phyloP scores from a whole-genome alignment of 2,797 vertebrate genomes.

The Chromis chromis region DNA sequence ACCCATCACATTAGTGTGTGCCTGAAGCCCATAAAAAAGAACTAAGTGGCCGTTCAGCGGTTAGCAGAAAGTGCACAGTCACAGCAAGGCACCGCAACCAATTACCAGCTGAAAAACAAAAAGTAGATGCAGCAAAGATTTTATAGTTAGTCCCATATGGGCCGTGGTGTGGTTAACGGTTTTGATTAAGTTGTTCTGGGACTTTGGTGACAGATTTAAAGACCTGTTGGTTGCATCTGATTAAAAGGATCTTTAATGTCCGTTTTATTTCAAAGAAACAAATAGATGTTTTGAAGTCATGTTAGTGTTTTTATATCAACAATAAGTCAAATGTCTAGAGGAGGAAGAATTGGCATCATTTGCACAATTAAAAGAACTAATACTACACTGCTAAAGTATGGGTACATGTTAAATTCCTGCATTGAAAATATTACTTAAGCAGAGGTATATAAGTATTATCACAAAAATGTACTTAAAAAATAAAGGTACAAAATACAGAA shows the following conservation, averaged over 20 bases:
- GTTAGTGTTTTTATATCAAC: too few species aligned
- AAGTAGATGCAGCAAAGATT: slow-evolving; percentile 53
- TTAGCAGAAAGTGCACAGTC: slow-evolving; percentile 57
- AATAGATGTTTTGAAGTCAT: too few species aligned
- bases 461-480: too few species aligned
- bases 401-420: too few species aligned
- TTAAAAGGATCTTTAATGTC: slow-evolving; percentile 24
- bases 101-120: slow-evolving; percentile 61
- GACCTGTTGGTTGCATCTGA: slow-evolving; percentile 7
- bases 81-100: slow-evolving; percentile 63
- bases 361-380: too few species aligned
- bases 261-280: not conserved
- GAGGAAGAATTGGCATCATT: too few species aligned
- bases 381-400: too few species aligned
- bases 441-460: too few species aligned
- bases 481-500: too few species aligned
- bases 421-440: too few species aligned
- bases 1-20: slow-evolving; percentile 68
- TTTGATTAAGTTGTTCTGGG: slow-evolving; percentile 56
- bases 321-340: too few species aligned
- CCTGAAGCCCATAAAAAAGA: slow-evolving; percentile 65
- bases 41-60: slow-evolving; percentile 47
- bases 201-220: slow-evolving; percentile 41
- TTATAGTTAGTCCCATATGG: slow-evolving; percentile 58
- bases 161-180: slow-evolving; percentile 31